Percentiles rank a stretch among this genome's conserved stretches.
phyloP scores from a whole-genome alignment of 2,797 vertebrate genomes.

The Tenualosa thibaudeaui region DNA sequence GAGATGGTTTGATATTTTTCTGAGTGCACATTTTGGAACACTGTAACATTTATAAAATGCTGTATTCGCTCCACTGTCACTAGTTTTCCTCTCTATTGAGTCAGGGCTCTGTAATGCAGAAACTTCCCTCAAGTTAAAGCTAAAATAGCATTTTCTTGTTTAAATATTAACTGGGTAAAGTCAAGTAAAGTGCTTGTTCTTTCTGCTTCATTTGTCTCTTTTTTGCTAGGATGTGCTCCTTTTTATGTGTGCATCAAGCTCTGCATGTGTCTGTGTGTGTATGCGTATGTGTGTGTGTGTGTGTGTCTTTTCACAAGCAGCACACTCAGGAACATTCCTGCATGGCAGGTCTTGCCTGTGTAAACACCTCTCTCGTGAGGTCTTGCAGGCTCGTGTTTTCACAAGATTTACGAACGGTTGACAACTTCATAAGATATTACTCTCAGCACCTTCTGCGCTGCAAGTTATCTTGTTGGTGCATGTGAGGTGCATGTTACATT shows the following conservation, averaged over 20 bases:
- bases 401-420: not conserved
- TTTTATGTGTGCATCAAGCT: not conserved
- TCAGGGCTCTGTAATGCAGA: not conserved
- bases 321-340: not conserved
- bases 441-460: not conserved
- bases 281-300: too few species aligned
- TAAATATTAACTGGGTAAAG: constrained; percentile 8
- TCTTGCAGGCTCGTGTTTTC: not conserved
- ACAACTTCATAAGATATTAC: not conserved
- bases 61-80: not conserved
- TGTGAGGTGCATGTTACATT: not conserved
- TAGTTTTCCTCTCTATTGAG: not conserved
- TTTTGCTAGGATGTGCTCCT: not conserved
- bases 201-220: not conserved
- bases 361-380: not conserved
- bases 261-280: not conserved
- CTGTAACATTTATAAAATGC: not conserved
- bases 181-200: constrained; percentile 4
- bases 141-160: not conserved
- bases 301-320: not conserved
- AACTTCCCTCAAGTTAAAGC: not conserved
- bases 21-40: not conserved
- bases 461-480: not conserved
- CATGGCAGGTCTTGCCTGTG: not conserved
- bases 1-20: not conserved